These are phyloP conservation scores for Sitophilus oryzae DNA, from an alignment of 1,140 invertebrate species.

Conservation along the genomic window DNA sequence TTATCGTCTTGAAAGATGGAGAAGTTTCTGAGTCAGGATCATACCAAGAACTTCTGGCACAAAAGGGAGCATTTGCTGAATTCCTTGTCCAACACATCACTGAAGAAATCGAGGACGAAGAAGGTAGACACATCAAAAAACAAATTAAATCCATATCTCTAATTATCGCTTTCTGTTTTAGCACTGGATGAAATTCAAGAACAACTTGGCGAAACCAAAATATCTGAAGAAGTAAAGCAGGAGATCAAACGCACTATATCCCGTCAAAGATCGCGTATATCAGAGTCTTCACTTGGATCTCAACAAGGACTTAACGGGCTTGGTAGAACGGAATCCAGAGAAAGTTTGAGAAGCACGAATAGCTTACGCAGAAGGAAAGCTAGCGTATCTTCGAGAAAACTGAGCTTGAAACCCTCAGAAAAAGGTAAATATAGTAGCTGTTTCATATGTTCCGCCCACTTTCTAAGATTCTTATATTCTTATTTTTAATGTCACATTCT, in stretches of 20 bases:
- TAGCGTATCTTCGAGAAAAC: slow-evolving; percentile 25
- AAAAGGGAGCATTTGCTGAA: slow-evolving; percentile 74
- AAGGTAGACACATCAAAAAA: slow-evolving; percentile 31
- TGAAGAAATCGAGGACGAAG: slow-evolving; percentile 29
- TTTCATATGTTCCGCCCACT: too few species aligned
- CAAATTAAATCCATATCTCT: too few species aligned
- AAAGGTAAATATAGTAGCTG: background rate
- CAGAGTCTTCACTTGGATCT: slow-evolving; percentile 53
- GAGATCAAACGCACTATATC: slow-evolving; percentile 53
- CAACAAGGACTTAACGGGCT: slow-evolving; percentile 27
- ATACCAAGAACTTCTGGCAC: slow-evolving; percentile 72
- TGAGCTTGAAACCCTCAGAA: background rate
- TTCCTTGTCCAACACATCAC: slow-evolving; percentile 72
- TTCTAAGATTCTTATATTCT: too few species aligned
- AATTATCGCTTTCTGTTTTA: slow-evolving; percentile 35
- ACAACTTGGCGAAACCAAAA: slow-evolving; percentile 63
- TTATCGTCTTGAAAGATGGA: slow-evolving; percentile 80
- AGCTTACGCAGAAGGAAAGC: slow-evolving; percentile 24
- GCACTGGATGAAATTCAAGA: slow-evolving; percentile 71
- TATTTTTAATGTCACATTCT: too few species aligned
- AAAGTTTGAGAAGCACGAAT: slow-evolving; percentile 28
- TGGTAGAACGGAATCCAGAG: slow-evolving; percentile 20
- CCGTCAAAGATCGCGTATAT: slow-evolving; percentile 49
- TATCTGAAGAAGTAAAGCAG: slow-evolving; percentile 56
- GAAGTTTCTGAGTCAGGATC: slow-evolving; percentile 75